Percentiles rank a stretch among this genome's conserved stretches.
Evolutionary conservation across 2,888 invertebrate genomes (phyloP).

Genomic region (Xanthostigma xanthostigma): DNA sequence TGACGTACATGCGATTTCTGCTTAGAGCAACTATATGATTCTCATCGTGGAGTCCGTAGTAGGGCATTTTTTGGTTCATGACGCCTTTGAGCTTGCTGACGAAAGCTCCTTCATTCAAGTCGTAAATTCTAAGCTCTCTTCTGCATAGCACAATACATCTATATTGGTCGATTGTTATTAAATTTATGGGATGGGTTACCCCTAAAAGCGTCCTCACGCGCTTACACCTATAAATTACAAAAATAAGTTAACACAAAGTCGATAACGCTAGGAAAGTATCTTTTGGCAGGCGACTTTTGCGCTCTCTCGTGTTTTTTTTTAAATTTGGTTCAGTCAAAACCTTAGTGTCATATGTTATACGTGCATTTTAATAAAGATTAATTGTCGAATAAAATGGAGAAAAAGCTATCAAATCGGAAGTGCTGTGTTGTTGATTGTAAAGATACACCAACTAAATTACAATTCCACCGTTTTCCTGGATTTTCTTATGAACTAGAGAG

Average conservation of each 20-base stretch:
- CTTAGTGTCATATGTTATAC: no score
- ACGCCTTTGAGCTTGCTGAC: conserved; percentile 65
- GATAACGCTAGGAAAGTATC: no score
- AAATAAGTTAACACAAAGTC: neutral
- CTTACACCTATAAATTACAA: conserved; percentile 33
- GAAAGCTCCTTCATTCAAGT: conserved; percentile 60
- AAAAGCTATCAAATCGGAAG: no score
- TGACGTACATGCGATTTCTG: conserved; percentile 78
- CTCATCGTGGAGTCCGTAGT: conserved; percentile 68
- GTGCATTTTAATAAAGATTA: no score
- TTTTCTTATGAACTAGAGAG: no score
- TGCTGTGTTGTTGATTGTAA: no score
- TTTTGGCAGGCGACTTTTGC: no score
- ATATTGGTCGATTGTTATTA: conserved; percentile 61
- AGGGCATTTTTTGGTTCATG: conserved; percentile 89
- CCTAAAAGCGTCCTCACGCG: conserved; percentile 55
- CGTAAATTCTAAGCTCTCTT: conserved; percentile 64
- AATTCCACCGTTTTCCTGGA: no score
- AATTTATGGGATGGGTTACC: conserved; percentile 60
- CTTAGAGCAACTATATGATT: conserved; percentile 69
- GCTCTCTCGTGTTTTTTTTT: no score
- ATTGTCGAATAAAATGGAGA: no score
- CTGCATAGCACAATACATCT: conserved; percentile 68
- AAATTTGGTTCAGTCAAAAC: no score
- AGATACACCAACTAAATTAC: no score